These are phyloP conservation scores for Ailuropoda melanoleuca DNA, from an alignment of 2,113 vertebrate species.

Conservation along the genomic window DNA sequence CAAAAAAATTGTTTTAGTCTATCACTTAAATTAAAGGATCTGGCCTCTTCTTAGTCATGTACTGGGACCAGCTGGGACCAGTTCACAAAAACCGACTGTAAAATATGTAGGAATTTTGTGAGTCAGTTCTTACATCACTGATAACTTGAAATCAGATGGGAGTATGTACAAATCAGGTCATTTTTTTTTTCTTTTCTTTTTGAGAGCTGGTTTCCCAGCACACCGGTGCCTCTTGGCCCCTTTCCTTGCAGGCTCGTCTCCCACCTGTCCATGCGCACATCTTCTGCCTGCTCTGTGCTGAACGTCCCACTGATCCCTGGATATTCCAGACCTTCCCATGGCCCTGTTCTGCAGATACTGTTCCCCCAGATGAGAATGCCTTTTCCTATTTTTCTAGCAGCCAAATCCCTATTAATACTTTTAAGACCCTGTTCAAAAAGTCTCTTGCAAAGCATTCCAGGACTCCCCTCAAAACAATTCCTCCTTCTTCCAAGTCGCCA, in stretches of 20 bases:
- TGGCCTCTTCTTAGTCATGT: not conserved
- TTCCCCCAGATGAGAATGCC: not conserved
- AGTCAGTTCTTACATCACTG: not conserved
- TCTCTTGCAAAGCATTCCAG: not conserved
- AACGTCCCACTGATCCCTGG: not conserved
- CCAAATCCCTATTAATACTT: not conserved
- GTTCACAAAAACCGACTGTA: not conserved
- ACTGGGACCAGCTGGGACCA: not conserved
- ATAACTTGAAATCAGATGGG: constrained; percentile 30
- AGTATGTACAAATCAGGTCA: not conserved
- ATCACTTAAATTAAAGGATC: not conserved
- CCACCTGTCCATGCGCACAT: fast-evolving
- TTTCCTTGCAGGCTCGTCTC: not conserved
- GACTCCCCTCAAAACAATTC: not conserved
- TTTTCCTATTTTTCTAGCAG: not conserved
- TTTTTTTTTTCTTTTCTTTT: not conserved
- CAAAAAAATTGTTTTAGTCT: not conserved
- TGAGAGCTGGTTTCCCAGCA: not conserved
- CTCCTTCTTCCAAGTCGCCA: not conserved
- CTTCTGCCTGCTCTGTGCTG: not conserved
- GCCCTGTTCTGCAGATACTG: not conserved
- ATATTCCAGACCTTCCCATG: not conserved
- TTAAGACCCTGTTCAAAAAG: not conserved
- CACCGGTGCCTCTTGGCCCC: not conserved
- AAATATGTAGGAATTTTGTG: not conserved